These are phyloP conservation scores for Apis mellifera DNA, from an alignment of 1,140 invertebrate genomes.

Conservation along the genomic window Amel_HAv3.1 CM009935.2:8978001-8978500, in stretches of 20 bases:
- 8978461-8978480: slow-evolving; percentile 18
- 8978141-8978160: background rate
- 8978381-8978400: slow-evolving; percentile 9
- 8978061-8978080: slow-evolving; percentile 74
- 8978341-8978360: background rate
- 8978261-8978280: background rate
- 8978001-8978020: slow-evolving; percentile 57
- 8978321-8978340: slow-evolving; percentile 8
- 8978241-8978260: background rate
- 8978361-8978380: background rate
- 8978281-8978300: background rate
- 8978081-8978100: slow-evolving; percentile 47
- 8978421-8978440: slow-evolving; percentile 7
- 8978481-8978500: background rate
- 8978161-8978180: background rate
- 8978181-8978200: slow-evolving; percentile 30
- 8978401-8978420: slow-evolving; percentile 29
- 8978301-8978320: background rate
- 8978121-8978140: background rate
- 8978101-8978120: slow-evolving; percentile 40
- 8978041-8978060: slow-evolving; percentile 72
- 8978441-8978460: background rate
- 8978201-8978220: background rate
- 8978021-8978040: slow-evolving; percentile 71
- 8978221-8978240: background rate